phyloP scores from a whole-genome alignment of 2,888 invertebrate genomes.

The Drosophila emarginata region DNA sequence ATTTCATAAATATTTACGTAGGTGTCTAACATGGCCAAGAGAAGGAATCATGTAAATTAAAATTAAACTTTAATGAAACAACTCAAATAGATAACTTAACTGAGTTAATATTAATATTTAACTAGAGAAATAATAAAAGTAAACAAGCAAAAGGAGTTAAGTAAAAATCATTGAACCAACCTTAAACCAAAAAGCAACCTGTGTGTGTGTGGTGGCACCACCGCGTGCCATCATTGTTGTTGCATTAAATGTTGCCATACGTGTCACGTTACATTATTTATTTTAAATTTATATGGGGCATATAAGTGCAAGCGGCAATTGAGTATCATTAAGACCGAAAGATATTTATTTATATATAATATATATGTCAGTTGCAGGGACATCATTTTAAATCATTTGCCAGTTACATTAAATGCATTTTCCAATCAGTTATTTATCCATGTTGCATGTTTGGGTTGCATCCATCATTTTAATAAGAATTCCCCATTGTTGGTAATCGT shows the following conservation, averaged over 20 bases:
- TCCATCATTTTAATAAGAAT: constrained; percentile 6
- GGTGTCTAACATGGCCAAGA: constrained; percentile 45
- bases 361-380: not conserved
- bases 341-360: not conserved
- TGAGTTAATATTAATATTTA: not conserved
- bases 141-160: not conserved
- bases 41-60: constrained; percentile 54
- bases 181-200: constrained; percentile 96
- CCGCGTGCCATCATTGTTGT: constrained; percentile 25
- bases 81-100: constrained; percentile 6
- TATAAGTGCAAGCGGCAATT: constrained; percentile 54
- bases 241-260: not conserved
- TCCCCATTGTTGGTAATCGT: constrained; percentile 14
- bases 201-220: too few relatives aligned
- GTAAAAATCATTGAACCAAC: constrained; percentile 85
- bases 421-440: constrained; percentile 30
- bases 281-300: constrained; percentile 13
- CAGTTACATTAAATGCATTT: constrained; percentile 18
- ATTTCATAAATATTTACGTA: constrained; percentile 64
- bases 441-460: constrained; percentile 1
- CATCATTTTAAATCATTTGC: constrained; percentile 4
- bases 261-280: constrained; percentile 34
- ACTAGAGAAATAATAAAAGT: not conserved
- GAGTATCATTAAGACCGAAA: constrained; percentile 45
- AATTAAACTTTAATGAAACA: constrained; percentile 57